Evolutionary conservation across 2,888 invertebrate species (phyloP).

Genomic region (Caradrina clavipalpis): DNA sequence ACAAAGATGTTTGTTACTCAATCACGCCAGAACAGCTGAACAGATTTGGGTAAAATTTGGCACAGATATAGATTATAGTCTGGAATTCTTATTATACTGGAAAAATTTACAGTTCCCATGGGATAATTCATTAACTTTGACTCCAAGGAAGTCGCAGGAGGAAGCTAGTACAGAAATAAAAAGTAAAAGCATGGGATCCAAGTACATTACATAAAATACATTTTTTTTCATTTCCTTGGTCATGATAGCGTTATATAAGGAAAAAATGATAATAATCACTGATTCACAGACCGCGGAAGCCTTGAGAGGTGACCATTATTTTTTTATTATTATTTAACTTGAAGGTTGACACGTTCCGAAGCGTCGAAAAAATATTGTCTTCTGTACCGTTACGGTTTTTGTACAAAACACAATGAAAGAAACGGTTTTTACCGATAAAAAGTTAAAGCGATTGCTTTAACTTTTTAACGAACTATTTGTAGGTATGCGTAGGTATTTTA

Average conservation of each 20-base stretch:
- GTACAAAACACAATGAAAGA: slow-evolving; percentile 34
- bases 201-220: too few species aligned
- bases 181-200: too few species aligned
- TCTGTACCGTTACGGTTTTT: slow-evolving; percentile 46
- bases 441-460: slow-evolving; percentile 17
- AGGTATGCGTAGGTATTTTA: background rate
- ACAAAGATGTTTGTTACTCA: too few species aligned
- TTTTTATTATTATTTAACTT: slow-evolving; percentile 51
- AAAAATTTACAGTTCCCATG: too few species aligned
- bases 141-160: too few species aligned
- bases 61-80: too few species aligned
- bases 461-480: slow-evolving; percentile 7
- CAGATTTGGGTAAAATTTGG: too few species aligned
- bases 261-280: slow-evolving; percentile 38
- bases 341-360: slow-evolving; percentile 54
- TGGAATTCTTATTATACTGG: too few species aligned
- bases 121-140: too few species aligned
- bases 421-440: slow-evolving; percentile 32
- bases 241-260: slow-evolving; percentile 35
- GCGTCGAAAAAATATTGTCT: slow-evolving; percentile 27
- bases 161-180: too few species aligned
- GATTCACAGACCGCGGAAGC: slow-evolving; percentile 52
- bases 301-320: slow-evolving; percentile 51
- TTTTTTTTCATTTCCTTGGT: slow-evolving; percentile 3
- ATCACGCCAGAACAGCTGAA: too few species aligned